Evolutionary conservation across 1,140 invertebrate species (phyloP).

Genomic region (Polypedilum pembai): DNA sequence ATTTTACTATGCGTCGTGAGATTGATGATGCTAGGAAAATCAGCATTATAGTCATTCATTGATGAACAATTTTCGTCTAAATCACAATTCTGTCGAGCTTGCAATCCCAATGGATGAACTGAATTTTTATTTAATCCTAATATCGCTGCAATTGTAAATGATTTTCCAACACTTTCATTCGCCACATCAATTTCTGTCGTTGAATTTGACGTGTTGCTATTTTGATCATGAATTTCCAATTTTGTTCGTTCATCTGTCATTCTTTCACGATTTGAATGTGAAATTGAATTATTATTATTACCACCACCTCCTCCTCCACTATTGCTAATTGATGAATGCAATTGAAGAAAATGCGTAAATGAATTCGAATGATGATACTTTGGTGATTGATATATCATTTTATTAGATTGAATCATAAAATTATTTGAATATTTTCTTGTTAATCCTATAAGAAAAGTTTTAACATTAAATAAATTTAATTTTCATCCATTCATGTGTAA

Average conservation of each 20-base stretch:
- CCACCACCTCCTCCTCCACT: neutral
- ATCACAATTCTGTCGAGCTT: conserved; percentile 29
- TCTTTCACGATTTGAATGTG: neutral
- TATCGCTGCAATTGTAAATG: conserved; percentile 74
- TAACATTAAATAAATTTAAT: too few species aligned
- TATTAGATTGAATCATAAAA: conserved; percentile 1
- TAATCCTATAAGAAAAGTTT: too few species aligned
- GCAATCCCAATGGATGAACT: conserved; percentile 30
- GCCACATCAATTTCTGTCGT: conserved; percentile 38
- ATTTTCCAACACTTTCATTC: conserved; percentile 45
- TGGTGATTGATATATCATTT: conserved; percentile 25
- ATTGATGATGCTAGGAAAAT: conserved; percentile 10
- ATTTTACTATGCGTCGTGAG: neutral
- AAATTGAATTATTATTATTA: neutral
- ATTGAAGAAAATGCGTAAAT: conserved; percentile 21
- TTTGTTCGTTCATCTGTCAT: neutral
- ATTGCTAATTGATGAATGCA: conserved; percentile 9
- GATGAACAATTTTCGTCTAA: neutral
- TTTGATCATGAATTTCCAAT: conserved; percentile 14
- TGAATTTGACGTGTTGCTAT: conserved; percentile 32
- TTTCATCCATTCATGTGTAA: too few species aligned
- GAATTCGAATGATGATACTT: neutral
- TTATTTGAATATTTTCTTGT: too few species aligned
- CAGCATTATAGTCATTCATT: conserved; percentile 15
- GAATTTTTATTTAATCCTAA: conserved; percentile 51